Base-by-base conservation (phyloP, 1,140 invertebrate genomes). In the Sesamia nonagrioides region DNA sequence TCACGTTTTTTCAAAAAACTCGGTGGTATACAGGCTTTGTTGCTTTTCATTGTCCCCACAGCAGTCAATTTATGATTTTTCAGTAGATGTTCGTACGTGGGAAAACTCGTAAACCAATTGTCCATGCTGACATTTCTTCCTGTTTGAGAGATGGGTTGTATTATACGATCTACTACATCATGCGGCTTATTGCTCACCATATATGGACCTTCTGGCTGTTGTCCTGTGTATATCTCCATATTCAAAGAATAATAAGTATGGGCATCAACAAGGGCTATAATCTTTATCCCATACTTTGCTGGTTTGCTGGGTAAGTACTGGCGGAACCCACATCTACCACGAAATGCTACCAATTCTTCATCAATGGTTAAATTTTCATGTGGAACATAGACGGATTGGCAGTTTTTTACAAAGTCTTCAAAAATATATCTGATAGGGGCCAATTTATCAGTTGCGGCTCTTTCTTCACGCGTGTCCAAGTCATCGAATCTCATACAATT, bases 301-400 rank as follows among this genome's bases (percentile, higher is more conserved):
- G 71, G 71, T 27, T 74, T 74, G 1, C 13, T 18, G 1, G 71
- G 71, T 13, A 74, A 60, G 40, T 74, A 74, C n/a, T 54, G 45
- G 2, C 71, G 18, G 13, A 74, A 74, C 9, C 1, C 6, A n/a
- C 54, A 58, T 58, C 71, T 33, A 0, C 71, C 71, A 17, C 71
- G n/a, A 45, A 74, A 74, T n/a, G 52, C 54, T 18, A 58, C 0
- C 0, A 74, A 54, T 40, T 45, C 45, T 13, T 74, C 71, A 9
- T 45, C 63, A 45, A 42, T 27, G 2, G 86, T 89, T 15, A 91
- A 45, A 63, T 66, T 80, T 9, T 90, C 84, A 73, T 58, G 21
- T 8, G 85, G 77, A 8, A 60, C 68, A 75, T 87, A 91, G 21
- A 85, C 85, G 69, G n/a, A n/a, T n/a, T n/a, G n/a, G n/a, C n/a